Conservation (phyloP, 2,797 vertebrate species). For the Labroides dimidiatus region DNA sequence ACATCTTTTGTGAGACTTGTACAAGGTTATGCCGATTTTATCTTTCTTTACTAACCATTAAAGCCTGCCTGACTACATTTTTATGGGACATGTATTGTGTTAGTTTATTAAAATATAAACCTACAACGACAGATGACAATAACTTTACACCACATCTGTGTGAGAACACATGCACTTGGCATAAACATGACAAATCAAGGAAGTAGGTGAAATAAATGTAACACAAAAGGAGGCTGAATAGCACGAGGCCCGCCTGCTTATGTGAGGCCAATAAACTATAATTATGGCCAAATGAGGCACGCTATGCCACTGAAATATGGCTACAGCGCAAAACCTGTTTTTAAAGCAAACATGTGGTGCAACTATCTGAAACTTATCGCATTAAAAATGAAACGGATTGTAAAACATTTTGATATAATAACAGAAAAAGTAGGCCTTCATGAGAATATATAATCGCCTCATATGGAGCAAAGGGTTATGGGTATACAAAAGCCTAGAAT, state of each 20-base stretch:
- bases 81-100: constrained; percentile 2
- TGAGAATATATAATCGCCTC: constrained; percentile 37
- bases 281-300: constrained; percentile 44
- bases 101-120: constrained; percentile 28
- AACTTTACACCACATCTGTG: constrained; percentile 15
- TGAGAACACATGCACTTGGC: constrained; percentile 22
- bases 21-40: constrained; percentile 1
- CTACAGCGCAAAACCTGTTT: constrained; percentile 48
- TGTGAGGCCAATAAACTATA: constrained; percentile 59
- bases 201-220: constrained; percentile 50
- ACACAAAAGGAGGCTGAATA: constrained; percentile 40
- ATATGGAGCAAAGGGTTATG: constrained; percentile 2
- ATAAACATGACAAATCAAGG: constrained; percentile 31
- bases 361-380: constrained; percentile 58
- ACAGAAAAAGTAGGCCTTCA: constrained; percentile 36
- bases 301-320: constrained; percentile 44
- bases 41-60: constrained; percentile 16
- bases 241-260: constrained; percentile 22
- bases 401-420: constrained; percentile 53
- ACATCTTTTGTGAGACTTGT: neutral
- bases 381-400: constrained; percentile 54
- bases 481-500: constrained; percentile 8
- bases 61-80: constrained; percentile 11
- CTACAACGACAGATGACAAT: constrained; percentile 15
- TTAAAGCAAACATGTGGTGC: constrained; percentile 55